These are phyloP conservation scores for Pseudolaguvia tuberculata DNA, from an alignment of 2,113 vertebrate genomes.

Conservation along the genomic window DNA sequence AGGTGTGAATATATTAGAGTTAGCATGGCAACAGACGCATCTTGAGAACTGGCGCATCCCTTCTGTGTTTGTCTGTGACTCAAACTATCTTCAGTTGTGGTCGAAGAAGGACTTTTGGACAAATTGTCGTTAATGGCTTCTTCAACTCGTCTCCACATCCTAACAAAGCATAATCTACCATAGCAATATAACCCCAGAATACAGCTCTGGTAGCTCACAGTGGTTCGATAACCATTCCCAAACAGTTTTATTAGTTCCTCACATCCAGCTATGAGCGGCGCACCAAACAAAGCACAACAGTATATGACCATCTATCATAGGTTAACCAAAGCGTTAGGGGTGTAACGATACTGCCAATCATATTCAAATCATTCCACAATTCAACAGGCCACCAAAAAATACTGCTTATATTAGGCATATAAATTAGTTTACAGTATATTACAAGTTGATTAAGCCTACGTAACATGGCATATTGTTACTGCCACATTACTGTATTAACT, in stretches of 20 bases:
- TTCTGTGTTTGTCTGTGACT: constrained; percentile 29
- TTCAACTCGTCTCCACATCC: constrained; percentile 35
- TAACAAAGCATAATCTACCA: background rate
- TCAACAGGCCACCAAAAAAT: background rate
- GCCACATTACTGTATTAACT: background rate
- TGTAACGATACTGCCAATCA: constrained; percentile 1
- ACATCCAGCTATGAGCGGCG: constrained; percentile 19
- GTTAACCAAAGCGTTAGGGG: constrained; percentile 36
- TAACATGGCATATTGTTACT: background rate
- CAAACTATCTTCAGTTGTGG: constrained; percentile 1
- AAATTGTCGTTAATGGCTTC: constrained; percentile 42
- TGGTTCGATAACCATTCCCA: background rate
- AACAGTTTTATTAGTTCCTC: constrained; percentile 2
- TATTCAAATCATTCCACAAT: background rate
- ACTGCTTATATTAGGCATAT: background rate
- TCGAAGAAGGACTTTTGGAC: constrained; percentile 16
- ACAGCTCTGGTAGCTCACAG: background rate
- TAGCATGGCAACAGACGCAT: constrained; percentile 48
- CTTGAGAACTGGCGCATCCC: constrained; percentile 22
- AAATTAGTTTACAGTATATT: no score
- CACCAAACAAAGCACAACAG: constrained; percentile 38
- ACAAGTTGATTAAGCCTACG: no score
- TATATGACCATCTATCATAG: constrained; percentile 4
- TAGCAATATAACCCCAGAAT: constrained; percentile 22
- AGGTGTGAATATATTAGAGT: constrained; percentile 46